Conservation (phyloP, 2,888 invertebrate genomes). For the Cerceris ruficornis region DNA sequence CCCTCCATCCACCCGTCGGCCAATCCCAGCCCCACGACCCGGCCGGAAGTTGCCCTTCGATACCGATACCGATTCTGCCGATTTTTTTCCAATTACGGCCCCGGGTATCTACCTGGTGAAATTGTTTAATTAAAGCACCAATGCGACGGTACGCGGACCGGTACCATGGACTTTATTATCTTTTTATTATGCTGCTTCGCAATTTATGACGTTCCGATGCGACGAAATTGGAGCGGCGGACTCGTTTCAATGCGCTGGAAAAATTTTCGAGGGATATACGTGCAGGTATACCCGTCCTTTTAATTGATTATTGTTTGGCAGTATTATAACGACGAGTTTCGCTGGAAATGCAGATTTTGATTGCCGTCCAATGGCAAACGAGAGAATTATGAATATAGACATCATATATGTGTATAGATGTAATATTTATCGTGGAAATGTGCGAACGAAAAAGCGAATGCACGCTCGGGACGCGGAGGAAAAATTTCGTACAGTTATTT, state of each 20-base stretch:
- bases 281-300: conserved; percentile 6
- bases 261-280: conserved; percentile 21
- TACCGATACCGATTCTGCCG: conserved; percentile 58
- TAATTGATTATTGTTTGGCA: conserved; percentile 48
- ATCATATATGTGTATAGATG: conserved; percentile 32
- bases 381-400: conserved; percentile 48
- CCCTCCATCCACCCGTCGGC: conserved; percentile 4
- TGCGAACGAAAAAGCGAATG: too few species aligned
- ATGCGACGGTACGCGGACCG: conserved; percentile 22
- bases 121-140: conserved; percentile 65
- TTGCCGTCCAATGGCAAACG: conserved; percentile 45
- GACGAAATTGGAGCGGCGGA: conserved; percentile 30
- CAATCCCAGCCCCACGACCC: background rate
- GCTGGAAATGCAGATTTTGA: conserved; percentile 48
- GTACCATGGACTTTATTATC: conserved; percentile 44
- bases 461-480: background rate
- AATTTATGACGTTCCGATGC: conserved; percentile 43
- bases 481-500: background rate
- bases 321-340: conserved; percentile 53
- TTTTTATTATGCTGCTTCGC: conserved; percentile 47
- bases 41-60: conserved; percentile 60
- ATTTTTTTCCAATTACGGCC: conserved; percentile 65
- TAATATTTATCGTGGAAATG: conserved; percentile 6
- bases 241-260: conserved; percentile 11
- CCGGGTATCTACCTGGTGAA: conserved; percentile 50